phyloP scores from a whole-genome alignment of 35 echinoderm and acorn worm species.

The Stichopus chloronotus region DNA sequence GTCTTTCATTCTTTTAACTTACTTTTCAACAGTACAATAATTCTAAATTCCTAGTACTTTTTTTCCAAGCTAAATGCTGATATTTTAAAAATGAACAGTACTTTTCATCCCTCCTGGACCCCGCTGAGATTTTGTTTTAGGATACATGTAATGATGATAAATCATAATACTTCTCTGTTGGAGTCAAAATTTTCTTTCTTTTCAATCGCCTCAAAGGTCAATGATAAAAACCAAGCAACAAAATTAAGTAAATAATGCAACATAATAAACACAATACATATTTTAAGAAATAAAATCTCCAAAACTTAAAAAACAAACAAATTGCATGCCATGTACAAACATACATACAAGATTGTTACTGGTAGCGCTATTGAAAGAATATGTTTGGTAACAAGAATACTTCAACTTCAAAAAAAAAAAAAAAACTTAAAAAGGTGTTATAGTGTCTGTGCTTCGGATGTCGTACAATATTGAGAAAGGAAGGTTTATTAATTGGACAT shows the following conservation, averaged over 20 bases:
- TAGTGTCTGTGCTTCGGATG: background rate
- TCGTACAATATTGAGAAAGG: background rate
- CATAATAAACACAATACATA: conserved; percentile 8
- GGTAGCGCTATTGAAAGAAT: background rate
- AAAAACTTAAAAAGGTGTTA: background rate
- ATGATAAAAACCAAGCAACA: background rate
- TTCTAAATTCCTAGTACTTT: background rate
- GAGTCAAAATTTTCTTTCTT: too few species aligned
- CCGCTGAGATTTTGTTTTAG: too few species aligned
- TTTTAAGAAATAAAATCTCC: conserved; percentile 5
- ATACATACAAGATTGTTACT: background rate
- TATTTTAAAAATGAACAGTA: background rate
- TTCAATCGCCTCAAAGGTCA: background rate
- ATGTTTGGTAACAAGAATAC: conserved; percentile 7
- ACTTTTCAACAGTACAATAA: background rate
- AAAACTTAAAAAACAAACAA: background rate
- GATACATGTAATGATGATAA: too few species aligned
- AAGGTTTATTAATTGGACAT: too few species aligned
- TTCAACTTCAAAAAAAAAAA: background rate
- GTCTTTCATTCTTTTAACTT: background rate
- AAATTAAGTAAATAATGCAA: background rate
- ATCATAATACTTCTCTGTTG: too few species aligned
- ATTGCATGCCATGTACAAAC: background rate
- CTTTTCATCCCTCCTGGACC: background rate
- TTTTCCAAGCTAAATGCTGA: conserved; percentile 5